phyloP scores from a whole-genome alignment of 2,113 vertebrate species.

The Alethe castanea region DNA sequence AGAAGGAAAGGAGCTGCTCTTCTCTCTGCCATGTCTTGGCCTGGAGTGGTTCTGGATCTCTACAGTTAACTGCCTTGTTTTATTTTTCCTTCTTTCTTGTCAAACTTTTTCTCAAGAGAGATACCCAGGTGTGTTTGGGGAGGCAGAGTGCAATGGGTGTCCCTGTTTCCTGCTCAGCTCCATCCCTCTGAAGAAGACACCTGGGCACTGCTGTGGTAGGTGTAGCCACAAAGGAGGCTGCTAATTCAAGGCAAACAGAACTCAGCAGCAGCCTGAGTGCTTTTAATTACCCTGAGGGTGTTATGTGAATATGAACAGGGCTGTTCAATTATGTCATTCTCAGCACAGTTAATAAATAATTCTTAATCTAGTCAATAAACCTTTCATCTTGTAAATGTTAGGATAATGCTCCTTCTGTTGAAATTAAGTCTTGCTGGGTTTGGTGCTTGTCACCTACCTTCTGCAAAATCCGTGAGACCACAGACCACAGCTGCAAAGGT shows the following conservation, averaged over 20 bases:
- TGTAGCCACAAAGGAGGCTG: accelerated
- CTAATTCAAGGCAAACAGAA: slow-evolving; percentile 2
- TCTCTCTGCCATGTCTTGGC: not conserved
- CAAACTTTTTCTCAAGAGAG: not conserved
- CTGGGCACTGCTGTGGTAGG: not conserved
- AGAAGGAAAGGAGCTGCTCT: not conserved
- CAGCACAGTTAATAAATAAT: slow-evolving; percentile 24
- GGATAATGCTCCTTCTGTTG: not conserved
- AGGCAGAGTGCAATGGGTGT: not conserved
- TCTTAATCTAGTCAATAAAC: slow-evolving; percentile 22
- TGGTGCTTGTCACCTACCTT: not conserved
- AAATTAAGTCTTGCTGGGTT: not conserved
- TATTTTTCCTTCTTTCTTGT: not conserved
- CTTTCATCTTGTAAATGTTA: slow-evolving; percentile 25
- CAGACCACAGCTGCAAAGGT: not conserved
- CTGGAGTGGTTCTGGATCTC: not conserved
- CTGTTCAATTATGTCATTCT: not conserved
- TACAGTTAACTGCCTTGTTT: not conserved
- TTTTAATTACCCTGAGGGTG: not conserved
- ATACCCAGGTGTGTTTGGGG: accelerated
- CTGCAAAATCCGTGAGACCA: not conserved
- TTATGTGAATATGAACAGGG: not conserved
- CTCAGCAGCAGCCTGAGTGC: not conserved
- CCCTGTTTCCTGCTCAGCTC: not conserved
- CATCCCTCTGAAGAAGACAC: not conserved